Conservation (phyloP, 92 coral and sea anemone species). For the Galaxea fascicularis region DNA sequence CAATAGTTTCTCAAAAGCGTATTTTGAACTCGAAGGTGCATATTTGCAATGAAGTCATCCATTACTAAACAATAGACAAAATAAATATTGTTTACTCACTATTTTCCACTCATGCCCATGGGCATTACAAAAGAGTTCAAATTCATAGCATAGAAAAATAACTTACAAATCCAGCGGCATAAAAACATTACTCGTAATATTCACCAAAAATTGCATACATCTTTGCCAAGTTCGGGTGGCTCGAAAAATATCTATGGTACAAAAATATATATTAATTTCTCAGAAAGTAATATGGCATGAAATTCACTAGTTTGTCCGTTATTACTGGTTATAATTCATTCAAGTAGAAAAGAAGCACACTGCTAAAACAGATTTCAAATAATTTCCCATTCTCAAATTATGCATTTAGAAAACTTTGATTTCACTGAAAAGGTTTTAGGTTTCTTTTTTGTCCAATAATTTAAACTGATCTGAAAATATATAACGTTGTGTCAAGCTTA, state of each 20-base stretch:
- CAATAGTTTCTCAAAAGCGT: background rate
- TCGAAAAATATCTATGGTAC: conserved; percentile 35
- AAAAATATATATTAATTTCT: conserved; percentile 50
- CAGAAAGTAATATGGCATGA: conserved; percentile 20
- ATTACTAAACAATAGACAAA: conserved; percentile 4
- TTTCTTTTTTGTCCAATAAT: background rate
- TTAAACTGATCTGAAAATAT: no score
- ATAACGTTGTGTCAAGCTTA: no score
- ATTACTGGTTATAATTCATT: conserved; percentile 16
- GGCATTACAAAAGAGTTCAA: conserved; percentile 28
- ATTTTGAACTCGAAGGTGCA: background rate
- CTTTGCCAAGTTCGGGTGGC: background rate
- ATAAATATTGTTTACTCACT: conserved; percentile 19
- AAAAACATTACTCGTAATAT: conserved; percentile 8
- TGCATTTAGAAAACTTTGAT: no score
- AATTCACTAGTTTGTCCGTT: background rate
- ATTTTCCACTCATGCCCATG: background rate
- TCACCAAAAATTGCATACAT: conserved; percentile 30
- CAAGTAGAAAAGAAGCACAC: background rate
- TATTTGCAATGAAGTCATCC: background rate
- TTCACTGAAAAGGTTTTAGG: background rate
- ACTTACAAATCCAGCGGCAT: conserved; percentile 12
- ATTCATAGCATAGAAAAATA: conserved; percentile 27
- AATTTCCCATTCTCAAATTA: background rate
- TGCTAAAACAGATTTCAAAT: background rate